Evolutionary conservation across 2,113 vertebrate species (phyloP).

Genomic region (Callionymus lyra): DNA sequence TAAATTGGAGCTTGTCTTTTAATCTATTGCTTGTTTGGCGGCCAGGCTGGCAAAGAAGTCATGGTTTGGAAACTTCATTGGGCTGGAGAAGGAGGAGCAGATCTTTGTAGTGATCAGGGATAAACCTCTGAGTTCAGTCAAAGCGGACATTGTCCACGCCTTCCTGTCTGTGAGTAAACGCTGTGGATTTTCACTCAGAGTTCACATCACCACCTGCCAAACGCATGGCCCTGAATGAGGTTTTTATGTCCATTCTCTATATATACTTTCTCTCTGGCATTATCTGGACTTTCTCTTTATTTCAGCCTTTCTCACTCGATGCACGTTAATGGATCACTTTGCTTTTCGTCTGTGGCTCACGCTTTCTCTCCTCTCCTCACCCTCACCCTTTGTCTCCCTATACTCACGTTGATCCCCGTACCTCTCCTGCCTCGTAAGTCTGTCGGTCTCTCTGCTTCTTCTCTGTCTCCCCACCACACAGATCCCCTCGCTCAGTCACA

Average conservation of each 20-base stretch:
- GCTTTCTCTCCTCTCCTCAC: conserved; percentile 58
- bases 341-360: conserved; percentile 55
- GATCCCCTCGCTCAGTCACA: conserved; percentile 93
- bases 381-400: conserved; percentile 59
- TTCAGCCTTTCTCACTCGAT: conserved; percentile 35
- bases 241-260: conserved; percentile 21
- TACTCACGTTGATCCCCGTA: conserved; percentile 44
- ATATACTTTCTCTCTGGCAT: conserved; percentile 36
- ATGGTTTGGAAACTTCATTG: conserved; percentile 92
- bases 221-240: conserved; percentile 35
- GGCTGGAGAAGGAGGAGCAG: conserved; percentile 88
- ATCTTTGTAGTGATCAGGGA: conserved; percentile 88
- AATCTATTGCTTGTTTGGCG: conserved; percentile 1
- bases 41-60: conserved; percentile 84
- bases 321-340: conserved; percentile 39
- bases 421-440: conserved; percentile 56
- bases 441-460: conserved; percentile 58
- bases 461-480: conserved; percentile 49
- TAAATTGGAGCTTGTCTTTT: neutral
- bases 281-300: conserved; percentile 32
- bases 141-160: conserved; percentile 88
- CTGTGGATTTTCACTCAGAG: conserved; percentile 8
- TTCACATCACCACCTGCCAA: conserved; percentile 10
- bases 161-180: conserved; percentile 82
- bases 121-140: conserved; percentile 88